Conservation (phyloP, 1,140 invertebrate species). For the Sitophilus oryzae region DNA sequence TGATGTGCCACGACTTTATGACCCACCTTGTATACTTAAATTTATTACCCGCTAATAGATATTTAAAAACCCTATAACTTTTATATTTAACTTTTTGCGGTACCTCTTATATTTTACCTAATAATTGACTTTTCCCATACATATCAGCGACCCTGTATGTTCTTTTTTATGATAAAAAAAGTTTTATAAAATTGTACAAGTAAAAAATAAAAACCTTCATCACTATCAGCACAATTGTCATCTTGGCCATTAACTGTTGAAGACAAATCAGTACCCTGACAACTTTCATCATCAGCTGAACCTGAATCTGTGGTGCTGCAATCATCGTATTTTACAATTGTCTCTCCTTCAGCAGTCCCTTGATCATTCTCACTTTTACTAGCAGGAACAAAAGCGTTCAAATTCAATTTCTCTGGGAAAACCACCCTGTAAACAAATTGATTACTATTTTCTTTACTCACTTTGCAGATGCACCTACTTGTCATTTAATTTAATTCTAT, state of each 20-base stretch:
- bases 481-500: constrained; percentile 87
- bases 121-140: too few relatives aligned
- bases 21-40: too few relatives aligned
- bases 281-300: constrained; percentile 59
- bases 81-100: too few relatives aligned
- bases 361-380: constrained; percentile 42
- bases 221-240: constrained; percentile 47
- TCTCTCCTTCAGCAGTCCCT: constrained; percentile 43
- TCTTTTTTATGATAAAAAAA: too few relatives aligned
- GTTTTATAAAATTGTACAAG: neutral
- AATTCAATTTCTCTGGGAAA: constrained; percentile 76
- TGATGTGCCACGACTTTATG: too few relatives aligned
- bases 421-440: constrained; percentile 59
- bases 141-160: too few relatives aligned
- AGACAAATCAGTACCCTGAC: constrained; percentile 45
- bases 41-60: too few relatives aligned
- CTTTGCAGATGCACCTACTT: too few relatives aligned
- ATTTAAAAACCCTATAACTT: too few relatives aligned
- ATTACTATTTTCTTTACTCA: too few relatives aligned
- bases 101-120: too few relatives aligned
- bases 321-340: constrained; percentile 55
- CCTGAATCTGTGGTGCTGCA: constrained; percentile 65
- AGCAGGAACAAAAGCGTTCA: constrained; percentile 67
- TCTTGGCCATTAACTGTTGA: constrained; percentile 39
- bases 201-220: constrained; percentile 47